Conservation (phyloP, 1,140 invertebrate genomes). For the Pogonus chalceus region DNA sequence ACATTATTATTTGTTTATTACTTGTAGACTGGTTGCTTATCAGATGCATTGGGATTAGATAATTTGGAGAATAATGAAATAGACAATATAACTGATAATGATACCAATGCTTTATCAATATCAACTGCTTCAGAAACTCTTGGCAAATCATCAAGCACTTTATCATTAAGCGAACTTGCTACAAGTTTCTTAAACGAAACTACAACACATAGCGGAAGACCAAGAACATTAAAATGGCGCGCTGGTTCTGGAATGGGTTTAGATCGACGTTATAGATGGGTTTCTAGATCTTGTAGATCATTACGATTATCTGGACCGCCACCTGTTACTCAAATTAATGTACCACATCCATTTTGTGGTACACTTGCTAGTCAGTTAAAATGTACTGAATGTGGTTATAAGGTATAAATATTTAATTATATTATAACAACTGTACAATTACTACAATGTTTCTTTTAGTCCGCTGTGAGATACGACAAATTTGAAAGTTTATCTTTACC, state of each 20-base stretch:
- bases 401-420: constrained; percentile 40
- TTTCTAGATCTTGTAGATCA: constrained; percentile 34
- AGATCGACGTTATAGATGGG: constrained; percentile 32
- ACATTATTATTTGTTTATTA: not conserved
- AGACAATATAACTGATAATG: constrained; percentile 4
- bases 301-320: constrained; percentile 39
- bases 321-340: constrained; percentile 30
- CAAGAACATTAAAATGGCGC: constrained; percentile 27
- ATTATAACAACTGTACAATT: not conserved
- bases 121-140: not conserved
- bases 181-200: not conserved
- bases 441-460: constrained; percentile 41
- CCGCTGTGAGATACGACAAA: constrained; percentile 77
- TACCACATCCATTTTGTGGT: constrained; percentile 60
- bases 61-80: constrained; percentile 17
- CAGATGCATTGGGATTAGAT: constrained; percentile 51
- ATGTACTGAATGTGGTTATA: constrained; percentile 69
- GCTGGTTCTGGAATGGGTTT: constrained; percentile 19
- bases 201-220: constrained; percentile 18
- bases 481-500: constrained; percentile 78
- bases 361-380: constrained; percentile 75
- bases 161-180: constrained; percentile 31
- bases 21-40: constrained; percentile 53
- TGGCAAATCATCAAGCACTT: constrained; percentile 21
- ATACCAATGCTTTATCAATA: too few species aligned